Evolutionary conservation across 2,888 invertebrate species (phyloP).

Genomic region (Nowickia ferox): DNA sequence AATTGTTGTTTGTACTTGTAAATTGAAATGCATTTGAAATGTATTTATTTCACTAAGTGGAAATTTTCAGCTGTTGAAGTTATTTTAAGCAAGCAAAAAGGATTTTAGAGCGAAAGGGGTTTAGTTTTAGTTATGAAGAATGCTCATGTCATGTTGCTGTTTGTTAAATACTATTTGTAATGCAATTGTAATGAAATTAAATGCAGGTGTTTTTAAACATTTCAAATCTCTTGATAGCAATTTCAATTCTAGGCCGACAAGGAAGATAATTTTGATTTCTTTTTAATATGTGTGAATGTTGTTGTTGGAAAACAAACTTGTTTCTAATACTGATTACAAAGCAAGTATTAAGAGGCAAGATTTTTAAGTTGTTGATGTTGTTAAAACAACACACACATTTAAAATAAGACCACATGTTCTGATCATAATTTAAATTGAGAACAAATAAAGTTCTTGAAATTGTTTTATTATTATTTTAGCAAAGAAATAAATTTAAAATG

Average conservation of each 20-base stretch:
- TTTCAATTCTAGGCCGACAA: no score
- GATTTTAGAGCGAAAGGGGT: background rate
- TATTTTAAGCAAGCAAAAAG: background rate
- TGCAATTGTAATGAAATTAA: background rate
- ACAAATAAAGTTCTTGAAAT: no score
- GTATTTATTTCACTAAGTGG: constrained; percentile 40
- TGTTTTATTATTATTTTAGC: no score
- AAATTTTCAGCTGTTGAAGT: background rate
- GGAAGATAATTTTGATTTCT: no score
- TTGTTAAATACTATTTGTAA: background rate
- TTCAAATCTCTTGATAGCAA: background rate
- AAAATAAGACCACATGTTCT: no score
- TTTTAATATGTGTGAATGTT: no score
- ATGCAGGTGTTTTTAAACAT: background rate
- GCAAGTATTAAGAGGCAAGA: no score
- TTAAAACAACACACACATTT: no score
- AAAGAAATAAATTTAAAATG: background rate
- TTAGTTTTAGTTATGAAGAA: constrained; percentile 29
- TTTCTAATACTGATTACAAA: no score
- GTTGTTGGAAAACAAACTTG: no score
- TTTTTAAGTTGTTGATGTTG: no score
- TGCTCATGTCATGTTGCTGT: background rate
- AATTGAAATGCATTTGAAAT: constrained; percentile 42
- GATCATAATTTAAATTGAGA: no score
- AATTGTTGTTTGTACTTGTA: constrained; percentile 34